Evolutionary conservation across 2,888 invertebrate species (phyloP).

Genomic region (Chaitophorus viminalis): DNA sequence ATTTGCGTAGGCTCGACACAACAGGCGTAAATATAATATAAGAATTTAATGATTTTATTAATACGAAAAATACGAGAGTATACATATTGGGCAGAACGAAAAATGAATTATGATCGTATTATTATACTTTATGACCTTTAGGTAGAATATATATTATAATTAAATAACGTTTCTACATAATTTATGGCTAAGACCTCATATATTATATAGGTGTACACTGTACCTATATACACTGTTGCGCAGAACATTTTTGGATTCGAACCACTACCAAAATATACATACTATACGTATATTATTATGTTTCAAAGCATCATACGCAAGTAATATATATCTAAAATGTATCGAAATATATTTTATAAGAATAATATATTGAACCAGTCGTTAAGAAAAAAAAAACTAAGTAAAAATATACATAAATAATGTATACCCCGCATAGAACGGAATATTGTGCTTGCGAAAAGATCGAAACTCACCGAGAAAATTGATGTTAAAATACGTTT

Average conservation of each 20-base stretch:
- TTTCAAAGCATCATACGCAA: too few species aligned
- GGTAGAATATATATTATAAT: not conserved
- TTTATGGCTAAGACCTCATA: not conserved
- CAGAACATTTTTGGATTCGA: not conserved
- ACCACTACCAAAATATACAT: too few species aligned
- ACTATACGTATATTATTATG: too few species aligned
- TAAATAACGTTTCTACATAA: not conserved
- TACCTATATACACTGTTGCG: not conserved
- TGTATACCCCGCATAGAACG: not conserved
- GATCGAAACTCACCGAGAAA: too few species aligned
- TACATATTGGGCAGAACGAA: not conserved
- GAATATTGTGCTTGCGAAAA: not conserved
- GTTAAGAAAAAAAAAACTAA: too few species aligned
- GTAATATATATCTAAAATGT: too few species aligned
- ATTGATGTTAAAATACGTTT: too few species aligned
- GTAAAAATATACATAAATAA: not conserved
- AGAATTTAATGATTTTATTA: conserved; percentile 31
- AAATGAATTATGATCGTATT: not conserved
- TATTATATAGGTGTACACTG: too few species aligned
- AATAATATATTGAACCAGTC: too few species aligned
- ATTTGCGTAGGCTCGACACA: not conserved
- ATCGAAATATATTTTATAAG: too few species aligned
- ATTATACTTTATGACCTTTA: not conserved
- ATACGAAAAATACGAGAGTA: not conserved
- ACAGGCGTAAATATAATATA: not conserved